These are phyloP conservation scores for Tychaedon coryphoeus DNA, from an alignment of 2,113 vertebrate species.

Conservation along the genomic window DNA sequence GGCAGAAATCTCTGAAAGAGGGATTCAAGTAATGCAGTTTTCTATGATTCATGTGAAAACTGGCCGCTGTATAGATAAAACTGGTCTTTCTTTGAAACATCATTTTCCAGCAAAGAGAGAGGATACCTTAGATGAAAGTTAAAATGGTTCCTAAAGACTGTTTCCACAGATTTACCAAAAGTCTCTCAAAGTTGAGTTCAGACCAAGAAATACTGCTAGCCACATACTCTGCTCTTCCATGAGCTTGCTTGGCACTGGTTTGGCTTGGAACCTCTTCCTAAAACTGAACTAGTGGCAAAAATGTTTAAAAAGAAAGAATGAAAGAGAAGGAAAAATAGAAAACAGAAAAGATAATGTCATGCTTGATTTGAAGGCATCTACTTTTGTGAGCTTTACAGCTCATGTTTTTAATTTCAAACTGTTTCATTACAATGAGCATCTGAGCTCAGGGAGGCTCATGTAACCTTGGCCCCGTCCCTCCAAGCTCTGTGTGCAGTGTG, in stretches of 20 bases:
- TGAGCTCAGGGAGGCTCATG: neutral
- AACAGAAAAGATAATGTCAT: neutral
- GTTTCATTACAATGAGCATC: neutral
- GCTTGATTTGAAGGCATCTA: neutral
- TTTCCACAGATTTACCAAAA: neutral
- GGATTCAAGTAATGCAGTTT: neutral
- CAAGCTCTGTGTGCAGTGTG: neutral
- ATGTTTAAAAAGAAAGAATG: neutral
- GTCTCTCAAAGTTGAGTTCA: neutral
- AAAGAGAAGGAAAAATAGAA: neutral
- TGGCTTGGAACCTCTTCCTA: neutral
- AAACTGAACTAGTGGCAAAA: neutral
- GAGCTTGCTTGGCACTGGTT: neutral
- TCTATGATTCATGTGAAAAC: neutral
- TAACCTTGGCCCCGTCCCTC: neutral
- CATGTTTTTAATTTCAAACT: neutral
- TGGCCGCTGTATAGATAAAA: neutral
- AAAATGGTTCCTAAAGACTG: neutral
- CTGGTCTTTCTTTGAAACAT: conserved; percentile 1
- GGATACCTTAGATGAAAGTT: neutral
- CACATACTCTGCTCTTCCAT: neutral
- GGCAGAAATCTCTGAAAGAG: neutral
- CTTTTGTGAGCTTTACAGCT: neutral
- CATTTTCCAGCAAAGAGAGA: neutral
- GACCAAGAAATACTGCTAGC: neutral